These are phyloP conservation scores for Chloropsis cyanopogon DNA, from an alignment of 2,113 vertebrate species.

Conservation along the genomic window DNA sequence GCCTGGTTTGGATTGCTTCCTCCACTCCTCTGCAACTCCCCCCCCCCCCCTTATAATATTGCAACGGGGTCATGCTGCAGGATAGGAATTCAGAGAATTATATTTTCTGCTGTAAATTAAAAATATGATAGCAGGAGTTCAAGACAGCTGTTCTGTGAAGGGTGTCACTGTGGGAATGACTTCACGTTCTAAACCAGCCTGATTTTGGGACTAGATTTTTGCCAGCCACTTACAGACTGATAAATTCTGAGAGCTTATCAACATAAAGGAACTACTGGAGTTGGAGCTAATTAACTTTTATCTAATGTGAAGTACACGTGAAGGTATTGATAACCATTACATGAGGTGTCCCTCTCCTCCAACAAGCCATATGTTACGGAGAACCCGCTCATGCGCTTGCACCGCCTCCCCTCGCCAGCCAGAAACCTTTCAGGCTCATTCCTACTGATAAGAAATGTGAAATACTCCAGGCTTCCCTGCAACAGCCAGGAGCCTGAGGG, in stretches of 20 bases:
- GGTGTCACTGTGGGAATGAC: neutral
- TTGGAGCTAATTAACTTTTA: slow-evolving; percentile 31
- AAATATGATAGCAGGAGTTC: neutral
- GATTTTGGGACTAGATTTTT: neutral
- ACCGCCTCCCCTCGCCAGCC: neutral
- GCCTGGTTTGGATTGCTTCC: neutral
- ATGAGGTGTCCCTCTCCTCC: neutral
- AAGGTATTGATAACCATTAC: neutral
- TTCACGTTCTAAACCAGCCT: neutral
- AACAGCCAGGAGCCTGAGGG: neutral
- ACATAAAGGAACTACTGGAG: neutral
- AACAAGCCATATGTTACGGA: neutral
- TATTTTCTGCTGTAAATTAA: neutral
- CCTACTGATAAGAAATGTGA: neutral
- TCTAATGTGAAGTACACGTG: neutral
- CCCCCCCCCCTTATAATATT: neutral
- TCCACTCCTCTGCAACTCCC: no score
- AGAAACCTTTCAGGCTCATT: neutral
- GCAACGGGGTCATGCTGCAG: neutral
- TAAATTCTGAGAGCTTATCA: neutral
- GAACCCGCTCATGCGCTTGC: neutral
- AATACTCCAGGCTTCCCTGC: neutral
- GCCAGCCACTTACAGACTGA: neutral
- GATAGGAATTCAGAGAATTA: neutral
- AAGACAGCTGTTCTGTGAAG: neutral